phyloP scores from a whole-genome alignment of 2,888 invertebrate species.

The Thymelicus lineola region DNA sequence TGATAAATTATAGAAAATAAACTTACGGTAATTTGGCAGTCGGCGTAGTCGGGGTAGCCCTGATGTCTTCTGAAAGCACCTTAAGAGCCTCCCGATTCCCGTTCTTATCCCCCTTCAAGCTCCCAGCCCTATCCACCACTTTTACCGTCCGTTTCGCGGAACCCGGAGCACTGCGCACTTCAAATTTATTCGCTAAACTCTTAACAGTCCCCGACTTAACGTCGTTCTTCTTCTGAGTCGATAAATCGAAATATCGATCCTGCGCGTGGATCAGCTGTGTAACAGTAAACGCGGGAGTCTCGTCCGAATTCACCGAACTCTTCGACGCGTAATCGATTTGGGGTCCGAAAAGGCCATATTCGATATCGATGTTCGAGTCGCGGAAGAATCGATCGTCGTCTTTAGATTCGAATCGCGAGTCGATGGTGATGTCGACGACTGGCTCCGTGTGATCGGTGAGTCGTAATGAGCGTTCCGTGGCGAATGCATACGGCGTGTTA shows the following conservation, averaged over 20 bases:
- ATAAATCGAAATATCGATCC: conserved; percentile 76
- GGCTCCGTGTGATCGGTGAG: conserved; percentile 49
- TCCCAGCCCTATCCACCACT: conserved; percentile 49
- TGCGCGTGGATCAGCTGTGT: conserved; percentile 79
- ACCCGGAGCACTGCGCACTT: conserved; percentile 58
- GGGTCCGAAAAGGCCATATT: conserved; percentile 66
- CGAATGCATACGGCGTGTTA: conserved; percentile 82
- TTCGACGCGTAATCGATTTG: conserved; percentile 55
- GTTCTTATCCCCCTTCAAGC: conserved; percentile 38
- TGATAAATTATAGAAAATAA: conserved; percentile 30
- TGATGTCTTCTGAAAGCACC: conserved; percentile 57
- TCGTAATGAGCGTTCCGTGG: conserved; percentile 62
- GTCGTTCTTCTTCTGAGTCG: conserved; percentile 52
- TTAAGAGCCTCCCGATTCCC: conserved; percentile 57
- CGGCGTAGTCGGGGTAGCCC: conserved; percentile 49
- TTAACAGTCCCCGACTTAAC: conserved; percentile 43
- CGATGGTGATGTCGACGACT: conserved; percentile 68
- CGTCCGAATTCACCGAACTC: conserved; percentile 39
- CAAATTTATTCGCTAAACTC: conserved; percentile 49
- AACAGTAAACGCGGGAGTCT: conserved; percentile 71
- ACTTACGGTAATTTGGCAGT: conserved; percentile 61
- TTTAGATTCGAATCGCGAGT: conserved; percentile 57
- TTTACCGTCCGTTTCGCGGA: conserved; percentile 49
- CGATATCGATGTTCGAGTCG: conserved; percentile 47
- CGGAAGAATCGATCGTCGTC: conserved; percentile 69